Evolutionary conservation across 2,888 invertebrate genomes (phyloP).

Genomic region (Emmelina monodactyla): DNA sequence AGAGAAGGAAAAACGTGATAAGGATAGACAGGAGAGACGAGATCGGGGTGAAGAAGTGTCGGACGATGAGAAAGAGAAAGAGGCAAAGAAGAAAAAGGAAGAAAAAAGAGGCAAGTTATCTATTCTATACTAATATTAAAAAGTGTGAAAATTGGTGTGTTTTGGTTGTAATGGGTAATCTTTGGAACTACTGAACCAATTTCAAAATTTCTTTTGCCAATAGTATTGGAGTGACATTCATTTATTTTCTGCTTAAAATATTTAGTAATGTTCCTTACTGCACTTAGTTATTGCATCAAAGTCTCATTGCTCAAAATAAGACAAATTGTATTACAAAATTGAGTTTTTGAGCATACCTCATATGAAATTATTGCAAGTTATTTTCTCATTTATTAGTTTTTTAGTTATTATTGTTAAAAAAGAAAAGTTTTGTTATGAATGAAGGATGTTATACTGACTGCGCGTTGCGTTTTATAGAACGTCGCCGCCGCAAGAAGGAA

Average conservation of each 20-base stretch:
- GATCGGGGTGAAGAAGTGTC: constrained; percentile 31
- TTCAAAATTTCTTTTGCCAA: too few relatives aligned
- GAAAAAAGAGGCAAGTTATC: constrained; percentile 26
- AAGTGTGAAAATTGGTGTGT: too few relatives aligned
- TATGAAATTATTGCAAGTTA: too few relatives aligned
- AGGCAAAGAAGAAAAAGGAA: constrained; percentile 30
- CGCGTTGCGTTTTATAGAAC: constrained; percentile 23
- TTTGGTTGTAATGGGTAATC: too few relatives aligned
- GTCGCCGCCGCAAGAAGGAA: constrained; percentile 31
- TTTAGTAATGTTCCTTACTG: too few relatives aligned
- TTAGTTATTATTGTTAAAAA: too few relatives aligned
- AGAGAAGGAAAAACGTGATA: constrained; percentile 35
- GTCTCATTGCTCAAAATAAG: neutral
- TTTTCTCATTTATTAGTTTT: too few relatives aligned
- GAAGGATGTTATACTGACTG: neutral
- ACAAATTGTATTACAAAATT: neutral
- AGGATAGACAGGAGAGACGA: constrained; percentile 26
- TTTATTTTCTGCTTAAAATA: too few relatives aligned
- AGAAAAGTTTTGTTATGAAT: neutral
- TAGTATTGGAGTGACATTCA: too few relatives aligned
- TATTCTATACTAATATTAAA: too few relatives aligned
- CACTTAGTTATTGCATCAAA: neutral
- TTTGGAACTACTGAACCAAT: neutral
- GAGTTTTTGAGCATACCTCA: neutral
- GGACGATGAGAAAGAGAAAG: constrained; percentile 25